Percentiles rank a stretch among this genome's conserved stretches.
Conservation (phyloP, 2,113 vertebrate genomes). For the Jaculus jaculus region DNA sequence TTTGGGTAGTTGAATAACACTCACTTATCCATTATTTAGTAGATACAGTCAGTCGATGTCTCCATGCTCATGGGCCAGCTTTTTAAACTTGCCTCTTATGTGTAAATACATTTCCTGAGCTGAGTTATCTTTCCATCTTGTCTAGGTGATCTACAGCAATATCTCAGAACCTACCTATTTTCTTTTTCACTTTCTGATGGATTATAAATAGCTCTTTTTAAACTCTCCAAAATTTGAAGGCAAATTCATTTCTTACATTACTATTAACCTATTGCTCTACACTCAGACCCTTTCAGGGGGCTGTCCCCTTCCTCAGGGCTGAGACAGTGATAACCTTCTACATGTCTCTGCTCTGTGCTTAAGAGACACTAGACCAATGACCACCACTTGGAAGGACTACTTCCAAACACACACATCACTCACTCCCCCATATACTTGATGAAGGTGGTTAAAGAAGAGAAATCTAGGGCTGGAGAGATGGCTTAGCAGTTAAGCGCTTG, state of each 20-base stretch:
- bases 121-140: slow-evolving; percentile 66
- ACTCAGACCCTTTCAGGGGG: neutral
- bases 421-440: neutral
- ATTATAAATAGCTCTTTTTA: slow-evolving; percentile 65
- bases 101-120: slow-evolving; percentile 73
- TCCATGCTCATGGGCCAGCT: neutral
- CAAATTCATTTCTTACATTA: slow-evolving; percentile 47
- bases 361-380: neutral
- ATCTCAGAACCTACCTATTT: slow-evolving; percentile 64
- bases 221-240: slow-evolving; percentile 40
- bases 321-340: neutral
- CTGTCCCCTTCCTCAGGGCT: neutral
- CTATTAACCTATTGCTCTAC: neutral
- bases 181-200: slow-evolving; percentile 64
- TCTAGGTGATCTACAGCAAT: slow-evolving; percentile 68
- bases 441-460: neutral
- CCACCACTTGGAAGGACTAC: rapidly evolving
- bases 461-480: too few relatives aligned
- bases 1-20: slow-evolving; percentile 33
- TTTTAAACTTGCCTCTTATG: slow-evolving; percentile 70
- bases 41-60: slow-evolving; percentile 64
- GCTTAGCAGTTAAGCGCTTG: too few relatives aligned
- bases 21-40: slow-evolving; percentile 72
- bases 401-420: neutral
- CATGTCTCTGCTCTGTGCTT: neutral